Base-by-base conservation (phyloP, 2,113 vertebrate species). In the Cacatua alba region DNA sequence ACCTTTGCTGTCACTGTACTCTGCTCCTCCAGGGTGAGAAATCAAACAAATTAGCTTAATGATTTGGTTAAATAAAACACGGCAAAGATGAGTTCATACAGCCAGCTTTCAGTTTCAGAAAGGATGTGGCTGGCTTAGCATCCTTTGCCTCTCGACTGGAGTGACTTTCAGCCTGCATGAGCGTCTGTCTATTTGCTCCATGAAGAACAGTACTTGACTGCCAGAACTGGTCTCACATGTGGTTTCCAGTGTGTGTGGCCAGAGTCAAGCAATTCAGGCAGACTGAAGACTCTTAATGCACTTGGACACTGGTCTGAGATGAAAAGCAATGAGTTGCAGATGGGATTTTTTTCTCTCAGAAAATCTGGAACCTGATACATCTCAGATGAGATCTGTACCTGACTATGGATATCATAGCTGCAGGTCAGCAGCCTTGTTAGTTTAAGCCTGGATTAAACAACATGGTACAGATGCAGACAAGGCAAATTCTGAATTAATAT, bases 211-310 rank as follows among this genome's bases (percentile, higher is more conserved):
- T 26, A 35, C 35, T 33, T 23, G 26, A 43, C 20, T 92, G 31
- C 52, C 44, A 77, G 29, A 77, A 60, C 25, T 72, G 35, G 63
- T 24, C 35, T 65, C 76, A 57, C 15, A 16, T 0, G 26, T 7
- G 14, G 26, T 25, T 76, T 62, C 35, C 39, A 82, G 11, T 2
- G 0, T 3, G 0, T 43, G 44, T 44, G 41, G 29, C 23, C 1
- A 0, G n/a, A 75, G 26, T 52, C 39, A 94, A 69, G 43, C 11
- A 91, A 13, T 10, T 65, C 26, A 62, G n/a, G 28, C 7, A 25
- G 5, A 81, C 2, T 49, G 23, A 82, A 10, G 44, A 51, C 11
- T 83, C 55, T 21, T 63, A 57, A 41, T 37, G 20, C 16, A 67
- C 15, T n/a, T 63, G 28, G 18, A 23, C 46, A 82, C 21, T 59